phyloP scores from a whole-genome alignment of 37 sponge, comb jelly and placozoan species.

The Mnemiopsis leidyi region DNA sequence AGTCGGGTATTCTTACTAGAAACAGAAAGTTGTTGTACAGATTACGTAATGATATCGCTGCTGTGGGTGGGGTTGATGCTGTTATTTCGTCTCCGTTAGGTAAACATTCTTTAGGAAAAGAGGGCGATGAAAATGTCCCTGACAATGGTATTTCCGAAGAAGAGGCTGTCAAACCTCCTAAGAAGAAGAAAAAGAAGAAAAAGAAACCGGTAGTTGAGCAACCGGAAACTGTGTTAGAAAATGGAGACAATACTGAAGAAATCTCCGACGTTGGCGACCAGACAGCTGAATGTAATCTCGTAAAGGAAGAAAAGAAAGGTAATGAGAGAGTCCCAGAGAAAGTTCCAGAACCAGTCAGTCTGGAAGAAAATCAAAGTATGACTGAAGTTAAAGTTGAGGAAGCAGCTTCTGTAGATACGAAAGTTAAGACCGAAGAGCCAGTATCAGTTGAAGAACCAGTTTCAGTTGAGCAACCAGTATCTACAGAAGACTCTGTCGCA shows the following conservation, averaged over 20 bases:
- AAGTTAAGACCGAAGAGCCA: too few species aligned
- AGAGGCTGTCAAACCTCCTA: not conserved
- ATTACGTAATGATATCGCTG: not conserved
- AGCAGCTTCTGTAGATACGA: not conserved
- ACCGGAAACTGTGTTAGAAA: not conserved
- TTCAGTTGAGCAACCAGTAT: too few species aligned
- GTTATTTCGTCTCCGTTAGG: not conserved
- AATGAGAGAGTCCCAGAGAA: too few species aligned
- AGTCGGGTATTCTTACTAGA: slow-evolving; percentile 21
- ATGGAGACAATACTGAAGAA: not conserved
- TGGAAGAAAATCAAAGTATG: not conserved
- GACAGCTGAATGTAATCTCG: too few species aligned
- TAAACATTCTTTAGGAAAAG: not conserved
- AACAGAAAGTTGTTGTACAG: slow-evolving; percentile 47
- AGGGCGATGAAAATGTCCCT: not conserved
- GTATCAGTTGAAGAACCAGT: too few species aligned
- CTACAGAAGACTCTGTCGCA: too few species aligned
- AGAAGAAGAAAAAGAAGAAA: slow-evolving; percentile 60
- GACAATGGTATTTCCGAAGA: not conserved
- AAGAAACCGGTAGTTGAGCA: not conserved
- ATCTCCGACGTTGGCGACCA: too few species aligned
- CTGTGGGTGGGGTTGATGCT: not conserved
- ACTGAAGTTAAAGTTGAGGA: not conserved
- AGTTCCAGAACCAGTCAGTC: too few species aligned
- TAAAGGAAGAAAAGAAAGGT: too few species aligned